Conservation (phyloP, 1,140 invertebrate genomes). For the Halictus rubicundus region DNA sequence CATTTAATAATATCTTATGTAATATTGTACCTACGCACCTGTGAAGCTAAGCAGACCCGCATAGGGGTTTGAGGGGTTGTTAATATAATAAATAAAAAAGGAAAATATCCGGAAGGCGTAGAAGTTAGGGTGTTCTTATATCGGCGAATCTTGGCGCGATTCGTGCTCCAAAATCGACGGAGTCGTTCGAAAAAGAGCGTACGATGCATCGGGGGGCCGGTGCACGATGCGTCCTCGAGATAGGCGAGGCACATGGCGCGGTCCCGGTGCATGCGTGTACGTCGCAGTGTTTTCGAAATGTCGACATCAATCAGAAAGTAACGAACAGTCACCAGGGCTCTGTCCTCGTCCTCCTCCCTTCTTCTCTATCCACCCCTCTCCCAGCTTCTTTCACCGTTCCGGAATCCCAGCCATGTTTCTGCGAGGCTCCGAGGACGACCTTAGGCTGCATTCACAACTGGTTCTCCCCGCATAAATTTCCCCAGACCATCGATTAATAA, state of each 20-base stretch:
- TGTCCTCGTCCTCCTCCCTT: constrained; percentile 27
- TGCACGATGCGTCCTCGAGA: constrained; percentile 31
- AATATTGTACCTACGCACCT: too few species aligned
- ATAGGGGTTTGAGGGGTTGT: too few species aligned
- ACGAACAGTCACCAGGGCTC: constrained; percentile 36
- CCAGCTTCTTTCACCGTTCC: constrained; percentile 21
- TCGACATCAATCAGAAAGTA: constrained; percentile 66
- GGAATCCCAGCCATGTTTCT: constrained; percentile 42
- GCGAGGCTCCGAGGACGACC: not conserved
- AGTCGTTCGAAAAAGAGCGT: constrained; percentile 28
- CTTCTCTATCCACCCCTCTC: not conserved
- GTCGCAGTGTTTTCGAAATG: constrained; percentile 63
- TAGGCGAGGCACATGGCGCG: constrained; percentile 46
- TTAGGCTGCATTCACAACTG: constrained; percentile 38
- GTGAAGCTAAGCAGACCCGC: too few species aligned
- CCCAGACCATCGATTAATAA: constrained; percentile 19
- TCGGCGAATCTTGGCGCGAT: constrained; percentile 4
- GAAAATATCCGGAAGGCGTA: not conserved
- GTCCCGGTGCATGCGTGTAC: constrained; percentile 34
- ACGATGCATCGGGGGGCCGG: not conserved
- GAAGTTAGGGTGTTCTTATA: not conserved
- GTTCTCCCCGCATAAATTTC: constrained; percentile 27
- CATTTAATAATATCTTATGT: too few species aligned
- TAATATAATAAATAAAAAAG: too few species aligned
- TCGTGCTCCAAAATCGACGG: constrained; percentile 19